Evolutionary conservation across 2,888 invertebrate species (phyloP).

Genomic region (Oscheius sp.): DNA sequence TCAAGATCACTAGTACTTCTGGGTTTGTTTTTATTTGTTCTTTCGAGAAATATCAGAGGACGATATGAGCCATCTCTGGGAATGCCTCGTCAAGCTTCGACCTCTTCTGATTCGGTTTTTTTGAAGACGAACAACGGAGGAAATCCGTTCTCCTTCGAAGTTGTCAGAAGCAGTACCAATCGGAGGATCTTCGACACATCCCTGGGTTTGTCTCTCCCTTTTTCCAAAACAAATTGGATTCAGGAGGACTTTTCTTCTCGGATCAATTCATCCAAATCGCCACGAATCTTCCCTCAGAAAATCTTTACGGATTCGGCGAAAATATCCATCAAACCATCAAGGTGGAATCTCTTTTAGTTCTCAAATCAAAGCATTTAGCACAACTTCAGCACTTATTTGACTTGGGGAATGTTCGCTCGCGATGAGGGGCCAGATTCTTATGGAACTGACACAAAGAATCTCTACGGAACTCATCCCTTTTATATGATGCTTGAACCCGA

Average conservation of each 20-base stretch:
- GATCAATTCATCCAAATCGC: conserved; percentile 68
- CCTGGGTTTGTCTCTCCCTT: conserved; percentile 42
- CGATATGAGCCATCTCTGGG: conserved; percentile 27
- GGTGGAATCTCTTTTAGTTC: conserved; percentile 31
- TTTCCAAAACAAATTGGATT: not conserved
- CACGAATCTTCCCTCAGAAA: conserved; percentile 60
- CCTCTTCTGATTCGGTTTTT: conserved; percentile 38
- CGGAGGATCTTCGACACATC: conserved; percentile 62
- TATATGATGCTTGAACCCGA: conserved; percentile 64
- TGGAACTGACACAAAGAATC: conserved; percentile 53
- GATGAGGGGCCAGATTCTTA: conserved; percentile 61
- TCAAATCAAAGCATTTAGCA: conserved; percentile 43
- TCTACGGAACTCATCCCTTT: conserved; percentile 68
- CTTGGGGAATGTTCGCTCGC: conserved; percentile 65
- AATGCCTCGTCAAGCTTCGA: conserved; percentile 36
- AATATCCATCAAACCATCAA: conserved; percentile 63
- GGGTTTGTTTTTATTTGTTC: conserved; percentile 5
- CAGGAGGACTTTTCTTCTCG: conserved; percentile 64
- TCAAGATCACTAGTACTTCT: conserved; percentile 38
- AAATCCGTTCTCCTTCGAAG: conserved; percentile 56
- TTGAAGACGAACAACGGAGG: conserved; percentile 30
- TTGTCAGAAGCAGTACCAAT: conserved; percentile 46
- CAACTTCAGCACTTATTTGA: conserved; percentile 60
- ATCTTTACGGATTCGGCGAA: conserved; percentile 69
- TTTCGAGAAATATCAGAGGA: not conserved